Evolutionary conservation across 2,797 vertebrate genomes (phyloP), one percentile per base, ranked within the genome.

Genomic region (Sitta carolinensis): DNA sequence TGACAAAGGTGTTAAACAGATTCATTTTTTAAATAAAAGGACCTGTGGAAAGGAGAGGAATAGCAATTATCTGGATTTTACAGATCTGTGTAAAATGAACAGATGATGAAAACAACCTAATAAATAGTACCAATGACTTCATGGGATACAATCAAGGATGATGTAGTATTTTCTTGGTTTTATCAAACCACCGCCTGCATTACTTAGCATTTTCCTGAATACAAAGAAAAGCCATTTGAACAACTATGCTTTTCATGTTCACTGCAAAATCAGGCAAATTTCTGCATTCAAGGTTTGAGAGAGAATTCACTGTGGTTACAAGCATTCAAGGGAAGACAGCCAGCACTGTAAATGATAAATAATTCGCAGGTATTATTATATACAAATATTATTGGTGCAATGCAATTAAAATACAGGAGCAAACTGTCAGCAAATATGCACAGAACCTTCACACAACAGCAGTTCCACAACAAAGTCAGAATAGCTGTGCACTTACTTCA

Each of bases 401-500:
- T n/a, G 32, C 22, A 36, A 72, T 54, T 63, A 79, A 64, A 84
- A 70, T 23, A 34, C 25, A 89, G 21, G 20, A 91, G 43, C 23
- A 89, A 93, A 74, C 36, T 54, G 42, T 72, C 84, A 77, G 43
- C 42, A 84, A 68, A 57, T 34, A 74, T 1, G 16, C 50, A 42
- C 43, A 52, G 14, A 61, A 91, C 5, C 67, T 29, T 26, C 58
- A 78, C 12, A 80, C n/a, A 55, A 34, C 16, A 69, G 50, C 6
- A 87, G 13, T 48, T 63, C 17, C 58, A 66, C 6, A 70, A 40
- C 27, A 75, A 91, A 89, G 38, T 95, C 3, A 87, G 40, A 89
- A 93, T 32, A 89, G 75, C 48, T 87, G 87, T 73, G 68, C 85
- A 98, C 99, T 99, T 98, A 99, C 99, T 98, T 99, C 99, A 90